Evolutionary conservation across 2,888 invertebrate genomes (phyloP), one percentile per base, ranked within the genome.

Genomic region (Pachydiplax longipennis): DNA sequence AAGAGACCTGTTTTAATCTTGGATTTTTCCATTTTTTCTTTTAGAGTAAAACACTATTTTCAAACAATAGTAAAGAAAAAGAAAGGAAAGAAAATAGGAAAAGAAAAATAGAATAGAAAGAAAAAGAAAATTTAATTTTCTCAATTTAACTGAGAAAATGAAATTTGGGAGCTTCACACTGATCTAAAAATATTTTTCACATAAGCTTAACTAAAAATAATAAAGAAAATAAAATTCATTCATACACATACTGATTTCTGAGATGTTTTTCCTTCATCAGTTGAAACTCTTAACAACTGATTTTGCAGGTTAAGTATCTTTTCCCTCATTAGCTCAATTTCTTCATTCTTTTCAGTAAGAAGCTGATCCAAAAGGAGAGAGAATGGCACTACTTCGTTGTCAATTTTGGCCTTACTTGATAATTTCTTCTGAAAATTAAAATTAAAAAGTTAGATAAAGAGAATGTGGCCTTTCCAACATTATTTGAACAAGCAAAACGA

Each of bases 331-430:
- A 95, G 94, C 91, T 96, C 95, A 58, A 96, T 96, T 92, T 97
- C 96, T 61, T 95, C 95, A 91, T 96, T 97, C 92, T 97, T 97
- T 92, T 96, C 96, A 0, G 95, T 95, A 91, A 96, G 93, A 93
- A 96, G 95, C 18, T 95, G 95, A 92, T 96, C 95, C 92, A 96
- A 95, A 13, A 95, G 92, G 92, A 94, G 94, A 0, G 96, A 96
- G 65, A 96, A 92, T 35, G 96, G 90, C 25, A 91, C 90, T 91
- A 90, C 90, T 13, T 91, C 90, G 80, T 18, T 37, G 1, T 87
- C 65, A 12, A 13, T 65, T 0, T 61, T 61, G 31, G 65, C n/a
- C 37, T 61, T 61, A 2, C n/a, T 35, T 4, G 87, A 61, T 15
- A 61, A 61, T n/a, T 87, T 87, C 61, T 40, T 61, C 87, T 87